Evolutionary conservation across 2,113 vertebrate genomes (phyloP).

Genomic region (Saguinus midas): DNA sequence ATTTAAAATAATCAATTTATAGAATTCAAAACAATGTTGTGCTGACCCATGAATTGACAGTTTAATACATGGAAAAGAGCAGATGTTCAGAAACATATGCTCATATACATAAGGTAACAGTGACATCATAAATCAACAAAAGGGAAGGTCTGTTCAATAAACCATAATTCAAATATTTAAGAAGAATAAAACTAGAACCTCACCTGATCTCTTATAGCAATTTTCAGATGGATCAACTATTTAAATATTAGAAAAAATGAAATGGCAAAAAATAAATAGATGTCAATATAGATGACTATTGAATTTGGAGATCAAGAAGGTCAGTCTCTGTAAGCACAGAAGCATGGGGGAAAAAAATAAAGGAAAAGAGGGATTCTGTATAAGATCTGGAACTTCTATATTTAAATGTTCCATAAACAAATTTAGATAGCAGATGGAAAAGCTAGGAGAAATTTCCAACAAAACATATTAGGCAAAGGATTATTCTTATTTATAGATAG

Average conservation of each 20-base stretch:
- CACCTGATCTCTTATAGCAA: background rate
- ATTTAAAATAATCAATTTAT: background rate
- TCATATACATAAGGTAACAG: background rate
- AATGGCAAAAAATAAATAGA: background rate
- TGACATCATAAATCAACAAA: background rate
- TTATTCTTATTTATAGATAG: background rate
- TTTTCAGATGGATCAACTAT: background rate
- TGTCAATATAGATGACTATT: background rate
- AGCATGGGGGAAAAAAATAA: background rate
- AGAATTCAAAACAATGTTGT: background rate
- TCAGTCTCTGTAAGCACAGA: background rate
- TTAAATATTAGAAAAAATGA: background rate
- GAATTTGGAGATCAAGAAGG: slow-evolving; percentile 1
- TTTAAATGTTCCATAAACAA: slow-evolving; percentile 1
- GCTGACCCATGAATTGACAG: background rate
- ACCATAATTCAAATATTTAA: background rate
- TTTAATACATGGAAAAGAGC: background rate
- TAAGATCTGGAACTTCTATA: slow-evolving; percentile 6
- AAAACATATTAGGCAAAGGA: slow-evolving; percentile 1
- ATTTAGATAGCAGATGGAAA: slow-evolving; percentile 2
- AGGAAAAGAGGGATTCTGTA: background rate
- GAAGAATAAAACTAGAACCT: background rate
- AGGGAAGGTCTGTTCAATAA: background rate
- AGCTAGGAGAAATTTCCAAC: background rate
- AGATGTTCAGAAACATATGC: background rate